A percentile compares a stretch with the other conserved stretches of the same genome.
phyloP scores from a whole-genome alignment of 2,888 invertebrate genomes.

The Drosophila subsilvestris region DNA sequence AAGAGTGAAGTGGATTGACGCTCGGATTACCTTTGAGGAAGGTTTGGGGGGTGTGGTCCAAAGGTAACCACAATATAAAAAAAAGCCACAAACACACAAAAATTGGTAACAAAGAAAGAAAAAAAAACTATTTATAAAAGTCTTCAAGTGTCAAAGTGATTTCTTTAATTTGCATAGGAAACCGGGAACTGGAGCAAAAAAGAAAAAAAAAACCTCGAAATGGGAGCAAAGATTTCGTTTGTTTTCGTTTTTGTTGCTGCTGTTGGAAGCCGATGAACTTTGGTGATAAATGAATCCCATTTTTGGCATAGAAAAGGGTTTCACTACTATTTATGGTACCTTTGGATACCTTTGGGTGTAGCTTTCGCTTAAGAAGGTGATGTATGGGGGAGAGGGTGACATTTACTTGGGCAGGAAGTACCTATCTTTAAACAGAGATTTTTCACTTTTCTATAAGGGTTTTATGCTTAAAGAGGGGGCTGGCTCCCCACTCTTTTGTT shows the following conservation, averaged over 20 bases:
- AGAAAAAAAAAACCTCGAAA: slow-evolving; percentile 6
- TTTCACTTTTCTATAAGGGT: too few species aligned
- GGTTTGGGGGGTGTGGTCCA: neutral
- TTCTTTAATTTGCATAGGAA: slow-evolving; percentile 35
- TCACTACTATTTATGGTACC: neutral
- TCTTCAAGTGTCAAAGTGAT: slow-evolving; percentile 35
- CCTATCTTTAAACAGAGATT: too few species aligned
- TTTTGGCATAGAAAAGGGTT: neutral
- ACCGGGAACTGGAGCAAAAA: slow-evolving; percentile 19
- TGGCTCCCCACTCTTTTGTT: too few species aligned
- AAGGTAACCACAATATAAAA: slow-evolving; percentile 7
- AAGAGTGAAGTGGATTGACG: slow-evolving; percentile 32
- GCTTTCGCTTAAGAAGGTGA: neutral
- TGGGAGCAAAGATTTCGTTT: slow-evolving; percentile 22
- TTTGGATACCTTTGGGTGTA: neutral
- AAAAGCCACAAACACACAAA: slow-evolving; percentile 33
- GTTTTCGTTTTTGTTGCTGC: neutral
- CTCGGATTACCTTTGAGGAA: slow-evolving; percentile 59
- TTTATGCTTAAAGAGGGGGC: too few species aligned
- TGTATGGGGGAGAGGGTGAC: too few species aligned
- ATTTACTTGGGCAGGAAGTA: too few species aligned
- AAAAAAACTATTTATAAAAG: slow-evolving; percentile 47
- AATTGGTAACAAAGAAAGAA: slow-evolving; percentile 42
- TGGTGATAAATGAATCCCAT: neutral
- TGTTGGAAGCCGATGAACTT: slow-evolving; percentile 9